Percentiles rank a stretch among this genome's conserved stretches.
Evolutionary conservation across 2,113 vertebrate genomes (phyloP).

Genomic region (Lucifuga dentata): DNA sequence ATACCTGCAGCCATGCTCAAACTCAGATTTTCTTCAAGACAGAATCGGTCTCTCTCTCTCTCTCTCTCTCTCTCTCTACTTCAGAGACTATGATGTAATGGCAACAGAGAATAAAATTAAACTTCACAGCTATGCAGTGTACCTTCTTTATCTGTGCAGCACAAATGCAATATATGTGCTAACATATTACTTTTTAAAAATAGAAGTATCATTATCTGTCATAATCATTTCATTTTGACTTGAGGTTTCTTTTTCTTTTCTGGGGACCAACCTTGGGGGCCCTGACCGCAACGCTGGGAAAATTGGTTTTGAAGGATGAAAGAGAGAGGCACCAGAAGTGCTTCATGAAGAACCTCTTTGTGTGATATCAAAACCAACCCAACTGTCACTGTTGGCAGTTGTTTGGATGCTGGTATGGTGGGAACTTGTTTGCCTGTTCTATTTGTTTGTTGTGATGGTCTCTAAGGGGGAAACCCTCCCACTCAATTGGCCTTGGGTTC

Average conservation of each 20-base stretch:
- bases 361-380: conserved; percentile 67
- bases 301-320: conserved; percentile 54
- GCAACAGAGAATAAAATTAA: no score
- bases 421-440: conserved; percentile 75
- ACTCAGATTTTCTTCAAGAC: no score
- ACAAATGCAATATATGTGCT: neutral
- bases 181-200: neutral
- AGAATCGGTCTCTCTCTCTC: no score
- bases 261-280: conserved; percentile 14
- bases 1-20: no score
- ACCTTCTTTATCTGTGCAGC: no score
- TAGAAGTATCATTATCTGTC: neutral
- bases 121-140: no score
- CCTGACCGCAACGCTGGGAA: conserved; percentile 32
- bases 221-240: conserved; percentile 7
- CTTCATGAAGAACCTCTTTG: conserved; percentile 67
- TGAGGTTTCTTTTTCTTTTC: conserved; percentile 8
- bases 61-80: no score
- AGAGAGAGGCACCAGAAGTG: conserved; percentile 48
- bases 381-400: conserved; percentile 74
- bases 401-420: conserved; percentile 70
- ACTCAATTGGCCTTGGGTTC: conserved; percentile 71
- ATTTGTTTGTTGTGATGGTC: conserved; percentile 76
- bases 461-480: conserved; percentile 54
- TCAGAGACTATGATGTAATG: no score